Conservation (phyloP, 2,888 invertebrate species). For the Harpagoxenus sublaevis region DNA sequence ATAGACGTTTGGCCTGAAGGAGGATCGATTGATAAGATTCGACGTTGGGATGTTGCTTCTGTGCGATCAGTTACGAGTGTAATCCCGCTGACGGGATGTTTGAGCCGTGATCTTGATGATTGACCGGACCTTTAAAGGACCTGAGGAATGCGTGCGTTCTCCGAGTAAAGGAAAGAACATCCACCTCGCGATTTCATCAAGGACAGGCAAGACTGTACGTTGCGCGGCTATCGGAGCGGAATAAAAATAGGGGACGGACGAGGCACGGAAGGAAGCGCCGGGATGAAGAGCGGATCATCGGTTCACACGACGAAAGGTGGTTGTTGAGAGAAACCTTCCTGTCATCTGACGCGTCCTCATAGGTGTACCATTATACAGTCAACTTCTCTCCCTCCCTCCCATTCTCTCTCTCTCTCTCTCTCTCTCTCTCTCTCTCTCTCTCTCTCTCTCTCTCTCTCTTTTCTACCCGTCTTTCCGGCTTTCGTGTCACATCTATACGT, state of each 20-base stretch:
- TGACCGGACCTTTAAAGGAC: not conserved
- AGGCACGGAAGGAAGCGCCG: slow-evolving; percentile 14
- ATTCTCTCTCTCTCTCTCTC: not conserved
- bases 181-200: slow-evolving; percentile 13
- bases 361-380: slow-evolving; percentile 64
- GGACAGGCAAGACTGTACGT: not conserved
- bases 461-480: slow-evolving; percentile 44
- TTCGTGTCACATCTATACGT: slow-evolving; percentile 49
- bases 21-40: not conserved
- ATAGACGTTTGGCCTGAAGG: not conserved
- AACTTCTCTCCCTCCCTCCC: slow-evolving; percentile 16
- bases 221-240: slow-evolving; percentile 31
- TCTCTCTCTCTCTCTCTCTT: slow-evolving; percentile 7
- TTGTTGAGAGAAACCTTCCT: slow-evolving; percentile 53
- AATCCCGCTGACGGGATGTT: not conserved
- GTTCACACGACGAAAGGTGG: slow-evolving; percentile 28
- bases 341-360: slow-evolving; percentile 47
- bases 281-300: slow-evolving; percentile 24
- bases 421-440: slow-evolving; percentile 7
- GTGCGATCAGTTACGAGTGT: slow-evolving; percentile 8
- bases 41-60: not conserved
- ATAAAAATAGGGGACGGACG: slow-evolving; percentile 15
- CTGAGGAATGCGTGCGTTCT: not conserved
- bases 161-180: not conserved
- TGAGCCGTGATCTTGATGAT: slow-evolving; percentile 7